Evolutionary conservation across 2,113 vertebrate species (phyloP), one percentile per base, ranked within the genome.

Genomic region (Nymphicus hollandicus): DNA sequence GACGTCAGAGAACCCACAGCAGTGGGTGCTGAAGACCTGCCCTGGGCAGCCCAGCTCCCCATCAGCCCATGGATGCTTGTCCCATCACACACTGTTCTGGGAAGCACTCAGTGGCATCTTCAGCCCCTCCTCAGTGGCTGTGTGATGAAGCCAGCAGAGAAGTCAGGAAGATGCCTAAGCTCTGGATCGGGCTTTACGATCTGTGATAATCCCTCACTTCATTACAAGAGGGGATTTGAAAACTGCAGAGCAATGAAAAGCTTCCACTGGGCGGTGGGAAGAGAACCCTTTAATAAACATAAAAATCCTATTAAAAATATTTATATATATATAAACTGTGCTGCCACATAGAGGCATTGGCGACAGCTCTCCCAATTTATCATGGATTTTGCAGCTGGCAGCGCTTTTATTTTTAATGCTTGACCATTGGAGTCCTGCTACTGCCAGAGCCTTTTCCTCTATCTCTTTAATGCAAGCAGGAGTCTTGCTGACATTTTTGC

Each of bases 291-390:
- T 74, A 81, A 88, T 88, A 86, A 89, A 68, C 35, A n/a, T 87
- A 79, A 87, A 94, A 94, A 88, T 89, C 66, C 41, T 69, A 17
- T 96, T 87, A 78, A 70, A 70, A 81, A 46, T 58, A 28, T 37
- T 31, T 73, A 39, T 28, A 56, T 50, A 37, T 29, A 47, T 41
- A 31, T 86, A 84, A 93, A 87, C 55, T 46, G 33, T 74, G 44
- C 74, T 84, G 77, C 84, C 81, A 74, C 43, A 41, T 6, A 37
- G 81, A n/a, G n/a, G 69, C 73, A 17, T 6, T 80, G 68, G 46
- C 0, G 0, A 65, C 56, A 89, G 70, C 81, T 89, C 70, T 79
- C 65, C 19, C 41, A 13, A 0, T 96, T 93, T 46, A 37, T 77
- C 71, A 77, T 46, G 29, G 81, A 52, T 94, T 91, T 76, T 91